Conservation (phyloP, 2,797 vertebrate genomes). For the Brachymystax lenok region DNA sequence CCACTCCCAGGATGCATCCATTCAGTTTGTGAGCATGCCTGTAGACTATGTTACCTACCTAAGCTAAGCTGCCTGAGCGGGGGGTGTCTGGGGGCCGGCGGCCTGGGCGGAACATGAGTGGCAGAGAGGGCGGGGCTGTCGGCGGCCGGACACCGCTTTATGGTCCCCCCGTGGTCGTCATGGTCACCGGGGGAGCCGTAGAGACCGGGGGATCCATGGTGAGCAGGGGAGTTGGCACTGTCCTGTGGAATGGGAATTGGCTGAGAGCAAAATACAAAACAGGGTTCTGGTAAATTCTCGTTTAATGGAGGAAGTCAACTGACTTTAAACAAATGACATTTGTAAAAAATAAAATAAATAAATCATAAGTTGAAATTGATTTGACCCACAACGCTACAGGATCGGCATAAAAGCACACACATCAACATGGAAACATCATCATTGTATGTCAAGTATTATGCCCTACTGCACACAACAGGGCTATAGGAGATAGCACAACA, state of each 20-base stretch:
- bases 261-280: slow-evolving; percentile 65
- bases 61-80: slow-evolving; percentile 75
- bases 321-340: not conserved
- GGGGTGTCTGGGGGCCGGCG: slow-evolving; percentile 82
- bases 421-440: too few relatives aligned
- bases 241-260: slow-evolving; percentile 30
- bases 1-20: slow-evolving; percentile 29
- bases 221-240: not conserved
- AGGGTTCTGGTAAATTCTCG: not conserved
- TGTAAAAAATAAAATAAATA: not conserved
- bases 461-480: not conserved
- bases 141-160: slow-evolving; percentile 78
- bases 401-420: not conserved
- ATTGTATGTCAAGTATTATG: not conserved
- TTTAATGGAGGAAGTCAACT: not conserved
- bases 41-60: slow-evolving; percentile 67
- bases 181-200: slow-evolving; percentile 68
- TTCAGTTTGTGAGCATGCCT: not conserved
- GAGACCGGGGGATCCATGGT: slow-evolving; percentile 43
- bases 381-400: not conserved
- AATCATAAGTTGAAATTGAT: too few relatives aligned
- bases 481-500: not conserved
- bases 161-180: slow-evolving; percentile 81
- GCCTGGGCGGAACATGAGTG: slow-evolving; percentile 81
- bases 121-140: slow-evolving; percentile 73